Conservation (phyloP, 2,888 invertebrate genomes). For the Entomobrya multifasciata region DNA sequence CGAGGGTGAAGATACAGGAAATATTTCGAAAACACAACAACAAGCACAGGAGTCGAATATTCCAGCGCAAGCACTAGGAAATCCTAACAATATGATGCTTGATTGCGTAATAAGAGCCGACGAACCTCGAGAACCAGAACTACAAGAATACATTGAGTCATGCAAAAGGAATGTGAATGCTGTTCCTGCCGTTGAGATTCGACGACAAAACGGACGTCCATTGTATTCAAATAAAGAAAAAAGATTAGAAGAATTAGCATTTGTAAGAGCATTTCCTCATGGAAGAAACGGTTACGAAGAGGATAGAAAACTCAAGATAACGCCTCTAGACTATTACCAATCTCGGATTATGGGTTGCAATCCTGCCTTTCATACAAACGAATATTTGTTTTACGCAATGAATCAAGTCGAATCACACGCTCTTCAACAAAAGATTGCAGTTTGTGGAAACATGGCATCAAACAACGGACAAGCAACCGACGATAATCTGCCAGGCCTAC, state of each 20-base stretch:
- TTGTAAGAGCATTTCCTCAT: slow-evolving; percentile 51
- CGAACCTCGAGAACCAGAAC: slow-evolving; percentile 6
- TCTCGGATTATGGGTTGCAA: slow-evolving; percentile 48
- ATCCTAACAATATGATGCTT: neutral
- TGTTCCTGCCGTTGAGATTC: neutral
- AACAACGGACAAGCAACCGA: neutral
- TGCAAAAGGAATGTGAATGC: neutral
- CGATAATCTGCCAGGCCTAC: neutral
- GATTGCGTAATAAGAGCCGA: slow-evolving; percentile 46
- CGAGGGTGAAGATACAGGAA: neutral
- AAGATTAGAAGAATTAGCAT: slow-evolving; percentile 42
- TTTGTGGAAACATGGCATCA: slow-evolving; percentile 49
- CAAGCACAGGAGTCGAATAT: neutral
- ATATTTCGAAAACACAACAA: neutral
- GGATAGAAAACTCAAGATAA: slow-evolving; percentile 23
- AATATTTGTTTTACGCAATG: slow-evolving; percentile 54
- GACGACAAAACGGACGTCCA: neutral
- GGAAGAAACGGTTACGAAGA: slow-evolving; percentile 34
- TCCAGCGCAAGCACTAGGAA: neutral
- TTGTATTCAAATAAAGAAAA: slow-evolving; percentile 24
- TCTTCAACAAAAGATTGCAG: slow-evolving; percentile 55
- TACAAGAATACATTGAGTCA: neutral
- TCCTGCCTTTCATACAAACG: slow-evolving; percentile 17
- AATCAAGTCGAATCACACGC: slow-evolving; percentile 1
- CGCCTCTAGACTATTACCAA: slow-evolving; percentile 61